Conservation (phyloP, 2,113 vertebrate genomes). For the Ivindomyrus marchei region DNA sequence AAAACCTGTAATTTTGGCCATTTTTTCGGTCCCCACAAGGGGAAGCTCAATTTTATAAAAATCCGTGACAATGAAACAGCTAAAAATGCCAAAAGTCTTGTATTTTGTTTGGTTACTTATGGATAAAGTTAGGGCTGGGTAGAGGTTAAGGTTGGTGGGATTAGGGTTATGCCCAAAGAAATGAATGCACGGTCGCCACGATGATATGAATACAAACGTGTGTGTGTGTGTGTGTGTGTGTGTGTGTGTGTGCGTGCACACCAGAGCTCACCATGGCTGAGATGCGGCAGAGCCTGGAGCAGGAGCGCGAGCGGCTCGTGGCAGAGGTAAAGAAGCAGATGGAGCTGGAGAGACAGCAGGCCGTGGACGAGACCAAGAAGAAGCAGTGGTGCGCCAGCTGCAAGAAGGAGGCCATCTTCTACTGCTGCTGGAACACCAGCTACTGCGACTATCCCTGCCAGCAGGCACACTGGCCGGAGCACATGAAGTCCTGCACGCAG, state of each 20-base stretch:
- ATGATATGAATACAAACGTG: background rate
- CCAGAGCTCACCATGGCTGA: constrained; percentile 95
- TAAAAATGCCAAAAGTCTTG: background rate
- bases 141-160: background rate
- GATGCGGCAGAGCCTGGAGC: constrained; percentile 95
- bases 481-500: constrained; percentile 98
- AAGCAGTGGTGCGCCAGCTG: constrained; percentile 98
- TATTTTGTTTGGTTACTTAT: background rate
- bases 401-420: constrained; percentile 96
- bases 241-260: too few species aligned
- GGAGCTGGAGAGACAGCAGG: constrained; percentile 88
- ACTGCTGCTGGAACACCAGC: constrained; percentile 98
- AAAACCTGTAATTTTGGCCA: too few species aligned
- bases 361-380: constrained; percentile 94
- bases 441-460: constrained; percentile 98
- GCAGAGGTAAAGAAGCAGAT: constrained; percentile 92
- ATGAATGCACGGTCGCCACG: constrained; percentile 65
- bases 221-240: background rate
- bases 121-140: background rate
- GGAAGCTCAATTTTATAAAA: background rate
- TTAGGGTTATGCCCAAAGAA: background rate
- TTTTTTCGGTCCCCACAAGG: background rate
- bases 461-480: constrained; percentile 96
- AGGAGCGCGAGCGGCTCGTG: constrained; percentile 83
- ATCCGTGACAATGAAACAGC: background rate